Percentiles rank a stretch among this genome's conserved stretches.
These are phyloP conservation scores for Oreochromis aureus DNA, from an alignment of 2,113 vertebrate genomes.

Conservation along the genomic window DNA sequence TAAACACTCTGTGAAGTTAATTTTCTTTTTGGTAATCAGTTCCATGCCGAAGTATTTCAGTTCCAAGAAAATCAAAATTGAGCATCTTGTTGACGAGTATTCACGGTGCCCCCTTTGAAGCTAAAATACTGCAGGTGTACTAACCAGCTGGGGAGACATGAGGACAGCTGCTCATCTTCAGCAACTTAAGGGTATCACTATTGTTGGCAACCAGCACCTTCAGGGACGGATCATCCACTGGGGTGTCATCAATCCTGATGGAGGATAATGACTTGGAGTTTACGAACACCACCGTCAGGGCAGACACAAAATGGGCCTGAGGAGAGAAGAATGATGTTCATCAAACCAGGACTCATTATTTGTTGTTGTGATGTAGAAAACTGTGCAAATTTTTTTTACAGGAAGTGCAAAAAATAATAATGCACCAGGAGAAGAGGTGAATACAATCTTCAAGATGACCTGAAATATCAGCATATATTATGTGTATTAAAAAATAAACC, in stretches of 20 bases:
- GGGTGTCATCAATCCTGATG: constrained; percentile 91
- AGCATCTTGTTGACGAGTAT: not conserved
- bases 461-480: not conserved
- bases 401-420: not conserved
- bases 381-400: not conserved
- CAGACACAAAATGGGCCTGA: constrained; percentile 79
- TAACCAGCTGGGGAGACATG: constrained; percentile 71
- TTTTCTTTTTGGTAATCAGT: not conserved
- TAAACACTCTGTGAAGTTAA: not conserved
- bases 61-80: not conserved
- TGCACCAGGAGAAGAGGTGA: not conserved
- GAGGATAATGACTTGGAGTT: constrained; percentile 96
- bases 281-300: constrained; percentile 92
- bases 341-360: not conserved
- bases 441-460: not conserved
- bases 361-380: not conserved
- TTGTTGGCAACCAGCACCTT: constrained; percentile 95
- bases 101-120: not conserved
- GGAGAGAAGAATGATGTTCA: not conserved
- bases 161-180: constrained; percentile 94
- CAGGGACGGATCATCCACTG: constrained; percentile 90
- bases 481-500: not conserved
- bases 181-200: constrained; percentile 86
- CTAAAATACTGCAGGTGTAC: not conserved
- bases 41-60: not conserved